Conservation (phyloP, 53 echinoderm and acorn worm species). For the Apostichopus leukothele region DNA sequence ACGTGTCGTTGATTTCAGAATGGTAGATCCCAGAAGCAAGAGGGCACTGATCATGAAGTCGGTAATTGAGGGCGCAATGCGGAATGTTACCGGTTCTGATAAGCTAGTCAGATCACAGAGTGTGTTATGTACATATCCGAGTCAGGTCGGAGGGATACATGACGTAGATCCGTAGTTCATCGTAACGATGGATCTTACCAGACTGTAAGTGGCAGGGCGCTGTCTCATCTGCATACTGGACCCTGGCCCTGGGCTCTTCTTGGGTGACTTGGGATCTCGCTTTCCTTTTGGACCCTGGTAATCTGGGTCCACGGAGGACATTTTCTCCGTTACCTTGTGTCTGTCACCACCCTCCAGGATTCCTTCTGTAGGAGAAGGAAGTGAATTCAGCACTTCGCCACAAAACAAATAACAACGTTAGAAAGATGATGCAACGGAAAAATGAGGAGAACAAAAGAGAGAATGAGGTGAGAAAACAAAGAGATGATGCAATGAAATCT, state of each 20-base stretch:
- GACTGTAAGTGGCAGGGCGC: slow-evolving; percentile 58
- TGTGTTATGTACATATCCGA: no score
- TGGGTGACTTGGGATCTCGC: slow-evolving; percentile 61
- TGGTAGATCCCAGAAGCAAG: no score
- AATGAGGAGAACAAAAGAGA: not conserved
- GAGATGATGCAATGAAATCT: not conserved
- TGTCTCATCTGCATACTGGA: slow-evolving; percentile 70
- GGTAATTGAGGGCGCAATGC: no score
- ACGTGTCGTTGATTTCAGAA: no score
- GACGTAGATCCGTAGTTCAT: no score
- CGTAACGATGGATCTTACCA: not conserved
- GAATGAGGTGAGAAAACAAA: not conserved
- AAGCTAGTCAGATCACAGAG: no score
- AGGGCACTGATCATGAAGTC: no score
- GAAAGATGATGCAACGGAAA: not conserved
- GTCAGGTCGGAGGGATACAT: no score
- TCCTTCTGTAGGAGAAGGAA: slow-evolving; percentile 51
- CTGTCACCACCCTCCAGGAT: slow-evolving; percentile 32
- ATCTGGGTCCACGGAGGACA: slow-evolving; percentile 51
- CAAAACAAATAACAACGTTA: slow-evolving; percentile 17
- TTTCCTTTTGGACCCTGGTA: slow-evolving; percentile 61
- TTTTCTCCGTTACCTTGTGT: slow-evolving; percentile 56
- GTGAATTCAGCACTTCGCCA: slow-evolving; percentile 34
- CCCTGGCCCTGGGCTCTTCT: slow-evolving; percentile 55
- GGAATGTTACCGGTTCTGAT: no score